Base-by-base conservation (phyloP, 2,888 invertebrate species). In the Athripsodes cinereus region DNA sequence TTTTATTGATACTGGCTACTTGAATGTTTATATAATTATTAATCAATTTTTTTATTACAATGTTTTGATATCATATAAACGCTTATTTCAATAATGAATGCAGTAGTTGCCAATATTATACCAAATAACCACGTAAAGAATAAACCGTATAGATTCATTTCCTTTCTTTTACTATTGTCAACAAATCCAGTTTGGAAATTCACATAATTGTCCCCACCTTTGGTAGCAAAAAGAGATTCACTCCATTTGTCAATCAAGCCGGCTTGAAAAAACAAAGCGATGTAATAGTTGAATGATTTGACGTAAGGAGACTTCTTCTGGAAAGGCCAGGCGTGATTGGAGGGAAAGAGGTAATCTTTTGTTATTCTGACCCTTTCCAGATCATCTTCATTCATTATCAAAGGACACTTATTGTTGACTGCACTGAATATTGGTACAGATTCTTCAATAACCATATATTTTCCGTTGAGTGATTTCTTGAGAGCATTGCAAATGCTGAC, bases 311-410 rank as follows among this genome's bases (percentile, higher is more conserved):
- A 47, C n/a, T 52, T 53, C 50, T 61, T 61, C 19, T 55, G 48
- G 52, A 61, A 59, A 16, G 61, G 59, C 61, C 60, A 63, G 3
- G 53, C 63, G 47, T 63, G 63, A n/a, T 40, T 35, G 2, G 61
- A 57, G 11, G 61, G 57, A 1, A 61, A 55, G 18, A 63, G 31
- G 2, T 50, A 34, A 31, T 63, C 61, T 31, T 53, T 40, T 18
- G 61, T 53, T 10, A 59, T 16, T 19, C 59, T 53, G 8, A 61
- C 34, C 54, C 55, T 61, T 0, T 52, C 40, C 8, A 58, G 40
- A 35, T 61, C 59, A n/a, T 20, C 22, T 2, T 44, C 18, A 2
- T 19, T 50, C 22, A 61, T 20, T 1, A 40, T 52, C 13, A 44
- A 31, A 2, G 48, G 31, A 34, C 63, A 63, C 3, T 59, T 52